phyloP scores from a whole-genome alignment of 2,797 vertebrate species.

The Pampus argenteus region DNA sequence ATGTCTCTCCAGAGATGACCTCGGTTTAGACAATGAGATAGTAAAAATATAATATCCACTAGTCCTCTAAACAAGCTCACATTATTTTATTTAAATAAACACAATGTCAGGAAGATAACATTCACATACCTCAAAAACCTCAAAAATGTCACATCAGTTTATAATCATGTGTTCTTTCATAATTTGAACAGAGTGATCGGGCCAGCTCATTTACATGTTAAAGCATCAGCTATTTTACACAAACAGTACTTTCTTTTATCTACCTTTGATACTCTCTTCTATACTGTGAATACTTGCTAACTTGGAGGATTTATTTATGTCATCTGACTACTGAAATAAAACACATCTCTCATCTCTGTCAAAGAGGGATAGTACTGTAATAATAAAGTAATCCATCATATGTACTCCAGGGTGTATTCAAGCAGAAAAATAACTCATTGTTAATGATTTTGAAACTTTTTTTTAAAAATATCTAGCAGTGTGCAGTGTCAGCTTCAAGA shows the following conservation, averaged over 20 bases:
- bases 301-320: not conserved
- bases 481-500: not conserved
- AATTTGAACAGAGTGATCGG: no score
- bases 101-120: not conserved
- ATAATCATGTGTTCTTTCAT: not conserved
- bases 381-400: not conserved
- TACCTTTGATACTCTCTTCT: no score
- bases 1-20: not conserved
- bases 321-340: not conserved
- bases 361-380: not conserved
- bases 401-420: not conserved
- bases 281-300: not conserved
- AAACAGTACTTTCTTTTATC: no score
- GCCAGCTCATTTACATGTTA: no score
- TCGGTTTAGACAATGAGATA: not conserved
- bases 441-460: not conserved
- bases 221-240: no score
- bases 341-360: no score
- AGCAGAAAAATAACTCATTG: not conserved
- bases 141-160: not conserved
- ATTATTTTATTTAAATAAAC: not conserved
- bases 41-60: not conserved
- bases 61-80: not conserved
- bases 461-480: not conserved
- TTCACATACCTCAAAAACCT: not conserved